Evolutionary conservation across 2,888 invertebrate genomes (phyloP).

Genomic region (Melitaea athalia): DNA sequence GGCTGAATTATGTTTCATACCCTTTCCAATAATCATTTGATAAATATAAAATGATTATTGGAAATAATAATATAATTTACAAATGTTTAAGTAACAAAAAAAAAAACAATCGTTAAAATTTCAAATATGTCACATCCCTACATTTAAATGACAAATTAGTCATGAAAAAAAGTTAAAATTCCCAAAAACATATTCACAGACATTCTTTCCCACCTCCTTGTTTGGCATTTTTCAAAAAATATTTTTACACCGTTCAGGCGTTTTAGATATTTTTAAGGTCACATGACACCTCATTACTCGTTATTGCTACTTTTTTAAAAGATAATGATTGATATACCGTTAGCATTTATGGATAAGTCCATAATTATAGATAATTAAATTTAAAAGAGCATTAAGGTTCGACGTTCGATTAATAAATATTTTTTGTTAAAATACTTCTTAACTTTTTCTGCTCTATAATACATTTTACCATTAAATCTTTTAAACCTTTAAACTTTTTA

Average conservation of each 20-base stretch:
- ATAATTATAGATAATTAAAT: not conserved
- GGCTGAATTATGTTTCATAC: no score
- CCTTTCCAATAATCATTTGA: no score
- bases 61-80: no score
- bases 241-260: constrained; percentile 33
- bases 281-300: constrained; percentile 54
- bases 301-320: constrained; percentile 39
- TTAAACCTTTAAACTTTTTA: no score
- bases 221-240: constrained; percentile 5
- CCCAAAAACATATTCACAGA: constrained; percentile 18
- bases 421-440: no score
- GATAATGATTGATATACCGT: constrained; percentile 5
- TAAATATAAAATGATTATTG: no score
- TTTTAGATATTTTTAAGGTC: constrained; percentile 43
- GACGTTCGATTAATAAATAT: no score
- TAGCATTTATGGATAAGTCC: constrained; percentile 8
- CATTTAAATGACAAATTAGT: constrained; percentile 39
- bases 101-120: constrained; percentile 8
- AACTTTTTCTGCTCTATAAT: no score
- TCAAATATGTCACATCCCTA: constrained; percentile 16
- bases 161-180: constrained; percentile 26
- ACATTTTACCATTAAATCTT: no score
- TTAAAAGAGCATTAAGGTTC: not conserved
- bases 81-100: not conserved
- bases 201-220: constrained; percentile 30